A percentile compares a stretch with the other conserved stretches of the same genome.
Conservation (phyloP, 2,797 vertebrate genomes). For the Microctenopoma steveboyesi region DNA sequence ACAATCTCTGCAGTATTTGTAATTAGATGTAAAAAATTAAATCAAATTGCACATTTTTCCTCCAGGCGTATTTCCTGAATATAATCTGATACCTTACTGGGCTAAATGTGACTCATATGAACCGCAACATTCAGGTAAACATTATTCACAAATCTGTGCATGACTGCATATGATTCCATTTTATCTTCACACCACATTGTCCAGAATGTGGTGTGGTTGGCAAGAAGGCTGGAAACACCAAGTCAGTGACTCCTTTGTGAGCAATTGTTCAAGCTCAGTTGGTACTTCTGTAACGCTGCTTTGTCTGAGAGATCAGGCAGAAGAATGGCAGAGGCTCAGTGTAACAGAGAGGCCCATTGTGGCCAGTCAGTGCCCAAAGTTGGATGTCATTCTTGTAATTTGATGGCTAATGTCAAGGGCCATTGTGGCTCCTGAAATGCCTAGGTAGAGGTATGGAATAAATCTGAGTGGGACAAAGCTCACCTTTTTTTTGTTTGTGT, state of each 20-base stretch:
- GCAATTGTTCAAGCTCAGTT: conserved; percentile 80
- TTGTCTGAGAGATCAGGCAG: conserved; percentile 77
- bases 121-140: background rate
- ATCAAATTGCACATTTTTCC: too few species aligned
- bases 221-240: conserved; percentile 48
- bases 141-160: conserved; percentile 5
- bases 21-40: too few species aligned
- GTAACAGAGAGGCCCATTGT: conserved; percentile 75
- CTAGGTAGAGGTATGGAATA: conserved; percentile 59
- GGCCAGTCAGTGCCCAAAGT: conserved; percentile 54
- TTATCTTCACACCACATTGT: conserved; percentile 25
- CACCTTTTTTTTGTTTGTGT: conserved; percentile 43
- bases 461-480: conserved; percentile 70
- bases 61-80: background rate
- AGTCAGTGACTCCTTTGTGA: conserved; percentile 74
- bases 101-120: background rate
- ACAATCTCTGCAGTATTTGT: too few species aligned
- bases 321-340: conserved; percentile 76
- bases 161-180: conserved; percentile 5
- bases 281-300: conserved; percentile 71
- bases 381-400: conserved; percentile 56
- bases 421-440: conserved; percentile 57
- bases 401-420: conserved; percentile 64
- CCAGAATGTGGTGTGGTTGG: conserved; percentile 42
- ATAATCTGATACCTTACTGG: background rate